phyloP scores from a whole-genome alignment of 2,888 invertebrate species.

The Agrotis clavis region DNA sequence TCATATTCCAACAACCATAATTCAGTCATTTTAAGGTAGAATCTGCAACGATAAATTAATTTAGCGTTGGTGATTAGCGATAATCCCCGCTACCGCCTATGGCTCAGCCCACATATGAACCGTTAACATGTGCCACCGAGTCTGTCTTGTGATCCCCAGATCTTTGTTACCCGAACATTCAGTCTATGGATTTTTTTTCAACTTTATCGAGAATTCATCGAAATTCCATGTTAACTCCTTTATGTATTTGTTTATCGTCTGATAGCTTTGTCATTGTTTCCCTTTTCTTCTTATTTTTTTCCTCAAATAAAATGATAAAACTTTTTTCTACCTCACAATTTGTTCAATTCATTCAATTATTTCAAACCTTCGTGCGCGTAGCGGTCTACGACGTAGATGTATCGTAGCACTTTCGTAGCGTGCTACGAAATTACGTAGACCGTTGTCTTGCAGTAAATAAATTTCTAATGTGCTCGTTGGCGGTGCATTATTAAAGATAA shows the following conservation, averaged over 20 bases:
- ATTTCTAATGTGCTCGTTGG: conserved; percentile 58
- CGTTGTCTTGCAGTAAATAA: conserved; percentile 53
- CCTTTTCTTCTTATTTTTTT: conserved; percentile 37
- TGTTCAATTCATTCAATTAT: conserved; percentile 59
- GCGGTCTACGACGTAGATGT: conserved; percentile 40
- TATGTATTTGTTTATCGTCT: conserved; percentile 69
- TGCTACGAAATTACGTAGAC: conserved; percentile 62
- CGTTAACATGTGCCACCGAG: conserved; percentile 77
- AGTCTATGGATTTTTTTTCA: conserved; percentile 76
- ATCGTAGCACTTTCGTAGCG: conserved; percentile 62
- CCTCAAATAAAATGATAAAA: conserved; percentile 49
- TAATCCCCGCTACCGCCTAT: conserved; percentile 54
- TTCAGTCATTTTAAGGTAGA: too few relatives aligned
- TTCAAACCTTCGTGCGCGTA: conserved; percentile 45
- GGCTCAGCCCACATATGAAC: conserved; percentile 58
- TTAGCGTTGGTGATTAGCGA: neutral
- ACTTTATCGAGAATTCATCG: conserved; percentile 80
- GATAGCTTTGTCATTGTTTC: conserved; percentile 62
- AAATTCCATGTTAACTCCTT: conserved; percentile 73
- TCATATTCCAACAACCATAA: neutral
- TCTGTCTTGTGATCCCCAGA: conserved; percentile 78
- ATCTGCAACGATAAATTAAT: neutral
- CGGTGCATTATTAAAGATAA: conserved; percentile 57
- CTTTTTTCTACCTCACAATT: conserved; percentile 35
- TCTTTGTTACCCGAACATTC: conserved; percentile 84